These are phyloP conservation scores for Archilochus colubris DNA, from an alignment of 2,113 vertebrate species.

Conservation along the genomic window DNA sequence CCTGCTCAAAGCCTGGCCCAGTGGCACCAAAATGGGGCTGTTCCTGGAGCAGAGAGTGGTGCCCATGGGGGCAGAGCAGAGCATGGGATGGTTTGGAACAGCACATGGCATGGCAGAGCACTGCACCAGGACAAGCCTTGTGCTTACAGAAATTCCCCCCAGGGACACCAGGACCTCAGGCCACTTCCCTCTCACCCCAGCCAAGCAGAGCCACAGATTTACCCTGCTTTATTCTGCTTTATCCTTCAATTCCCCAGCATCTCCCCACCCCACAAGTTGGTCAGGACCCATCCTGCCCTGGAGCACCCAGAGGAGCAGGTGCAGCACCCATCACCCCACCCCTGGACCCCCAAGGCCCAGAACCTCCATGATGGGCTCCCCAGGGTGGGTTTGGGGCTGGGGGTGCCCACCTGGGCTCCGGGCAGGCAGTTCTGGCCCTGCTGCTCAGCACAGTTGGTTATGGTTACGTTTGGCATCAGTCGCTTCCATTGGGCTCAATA, in stretches of 20 bases:
- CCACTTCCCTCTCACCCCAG: rapidly evolving
- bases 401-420: not conserved
- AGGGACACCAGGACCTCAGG: not conserved
- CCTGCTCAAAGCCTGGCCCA: not conserved
- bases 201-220: not conserved
- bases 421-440: rapidly evolving
- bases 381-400: rapidly evolving
- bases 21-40: rapidly evolving
- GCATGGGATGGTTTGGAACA: rapidly evolving
- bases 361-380: rapidly evolving
- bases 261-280: rapidly evolving
- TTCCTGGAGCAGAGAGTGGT: not conserved
- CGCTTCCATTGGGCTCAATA: conserved; percentile 21
- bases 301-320: not conserved
- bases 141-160: not conserved
- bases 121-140: not conserved
- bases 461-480: not conserved
- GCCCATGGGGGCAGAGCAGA: rapidly evolving
- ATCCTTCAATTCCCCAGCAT: no score
- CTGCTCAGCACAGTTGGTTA: not conserved
- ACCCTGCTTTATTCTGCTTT: rapidly evolving
- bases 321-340: not conserved
- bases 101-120: no score
- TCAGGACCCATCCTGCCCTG: not conserved
- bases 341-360: rapidly evolving